Evolutionary conservation across 2,797 vertebrate species (phyloP).

Genomic region (Rhadinocentrus ornatus): DNA sequence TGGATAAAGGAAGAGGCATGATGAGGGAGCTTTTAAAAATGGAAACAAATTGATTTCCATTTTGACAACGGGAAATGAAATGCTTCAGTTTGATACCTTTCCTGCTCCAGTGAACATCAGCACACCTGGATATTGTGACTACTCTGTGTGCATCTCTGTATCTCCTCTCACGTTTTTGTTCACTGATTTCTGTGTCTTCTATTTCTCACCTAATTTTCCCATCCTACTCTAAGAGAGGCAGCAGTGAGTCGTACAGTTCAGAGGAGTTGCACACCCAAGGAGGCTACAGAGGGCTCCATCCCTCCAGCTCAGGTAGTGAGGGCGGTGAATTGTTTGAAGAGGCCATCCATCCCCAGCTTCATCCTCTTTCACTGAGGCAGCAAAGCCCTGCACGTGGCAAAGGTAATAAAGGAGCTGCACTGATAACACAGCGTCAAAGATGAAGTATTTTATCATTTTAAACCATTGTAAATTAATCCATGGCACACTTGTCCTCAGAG

Average conservation of each 20-base stretch:
- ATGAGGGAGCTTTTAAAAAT: slow-evolving; percentile 54
- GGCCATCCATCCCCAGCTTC: slow-evolving; percentile 31
- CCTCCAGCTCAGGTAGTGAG: slow-evolving; percentile 62
- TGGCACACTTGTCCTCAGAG: neutral
- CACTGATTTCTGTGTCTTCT: slow-evolving; percentile 2
- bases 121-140: slow-evolving; percentile 32
- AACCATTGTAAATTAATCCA: neutral
- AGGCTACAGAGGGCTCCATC: slow-evolving; percentile 44
- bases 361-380: slow-evolving; percentile 32
- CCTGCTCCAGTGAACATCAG: slow-evolving; percentile 25
- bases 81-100: slow-evolving; percentile 24
- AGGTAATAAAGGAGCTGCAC: slow-evolving; percentile 58
- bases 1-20: slow-evolving; percentile 44
- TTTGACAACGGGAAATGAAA: slow-evolving; percentile 52
- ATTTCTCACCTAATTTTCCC: slow-evolving; percentile 6
- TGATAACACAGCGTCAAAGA: neutral
- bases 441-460: neutral
- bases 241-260: slow-evolving; percentile 74
- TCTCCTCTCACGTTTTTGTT: neutral
- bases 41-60: slow-evolving; percentile 62
- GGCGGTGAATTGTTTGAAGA: slow-evolving; percentile 51
- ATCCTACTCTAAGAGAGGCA: slow-evolving; percentile 64
- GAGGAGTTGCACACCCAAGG: slow-evolving; percentile 64
- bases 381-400: slow-evolving; percentile 32
- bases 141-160: slow-evolving; percentile 10